Evolutionary conservation across 2,113 vertebrate genomes (phyloP), one percentile per base, ranked within the genome.

Genomic region (Apaloderma vittatum): DNA sequence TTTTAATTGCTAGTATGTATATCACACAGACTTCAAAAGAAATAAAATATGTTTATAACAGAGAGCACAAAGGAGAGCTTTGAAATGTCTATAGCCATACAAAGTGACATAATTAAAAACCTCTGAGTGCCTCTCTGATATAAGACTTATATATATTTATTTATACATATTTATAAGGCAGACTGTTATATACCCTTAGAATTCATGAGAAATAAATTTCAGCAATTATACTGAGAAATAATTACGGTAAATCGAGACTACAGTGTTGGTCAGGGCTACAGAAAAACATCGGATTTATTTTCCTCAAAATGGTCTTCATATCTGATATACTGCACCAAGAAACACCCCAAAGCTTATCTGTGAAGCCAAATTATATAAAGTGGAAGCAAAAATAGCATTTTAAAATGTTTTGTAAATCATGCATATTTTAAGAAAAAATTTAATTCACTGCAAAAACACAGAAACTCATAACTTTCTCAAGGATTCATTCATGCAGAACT

Each of bases 1-100:
- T 98, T 99, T 99, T 99, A 99, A 99, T 99, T 99, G 99, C 98
- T 98, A 96, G 95, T 98, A 99, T 99, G 98, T 99, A 99, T 99
- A 99, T 99, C 98, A 98, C 98, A 98, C 98, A 98, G 98, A 99
- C 99, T 99, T 99, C 99, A 99, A 99, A 99, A 98, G 97, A 98
- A 97, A 98, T 97, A 98, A 98, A 99, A 99, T 98, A 98, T 98
- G 98, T 99, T 99, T 99, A 98, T 99, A 99, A 99, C 82, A 98
- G 97, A 98, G 97, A 98, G 98, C 98, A 99, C 98, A 99, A 99
- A 99, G 98, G 97, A 98, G 91, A 98, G 98, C 98, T 99, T 98
- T 99, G 99, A 99, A 99, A 99, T 98, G 97, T 99, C 98, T 99
- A 98, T 97, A 99, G 98, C 99, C 98, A 98, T 98, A 98, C 98